Evolutionary conservation across 1,140 invertebrate genomes (phyloP).

Genomic region (Drosophila burlai): DNA sequence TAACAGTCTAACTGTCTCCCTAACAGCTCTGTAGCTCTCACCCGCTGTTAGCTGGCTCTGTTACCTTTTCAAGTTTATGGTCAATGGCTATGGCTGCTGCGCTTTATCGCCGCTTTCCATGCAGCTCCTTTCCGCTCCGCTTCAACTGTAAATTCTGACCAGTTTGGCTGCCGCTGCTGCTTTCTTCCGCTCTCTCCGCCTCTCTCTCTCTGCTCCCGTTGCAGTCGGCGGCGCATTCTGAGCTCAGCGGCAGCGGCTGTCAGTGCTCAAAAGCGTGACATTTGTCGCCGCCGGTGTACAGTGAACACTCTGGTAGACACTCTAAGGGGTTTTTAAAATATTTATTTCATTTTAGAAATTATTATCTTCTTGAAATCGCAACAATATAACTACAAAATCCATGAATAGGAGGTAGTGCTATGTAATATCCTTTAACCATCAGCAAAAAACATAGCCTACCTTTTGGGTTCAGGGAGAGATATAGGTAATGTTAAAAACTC

Average conservation of each 20-base stretch:
- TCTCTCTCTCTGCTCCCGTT: constrained; percentile 35
- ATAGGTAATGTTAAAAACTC: too few species aligned
- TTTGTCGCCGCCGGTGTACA: constrained; percentile 41
- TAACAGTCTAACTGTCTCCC: constrained; percentile 1
- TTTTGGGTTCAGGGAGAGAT: not conserved
- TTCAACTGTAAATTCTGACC: constrained; percentile 30
- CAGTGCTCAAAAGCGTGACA: constrained; percentile 67
- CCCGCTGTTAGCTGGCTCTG: constrained; percentile 22
- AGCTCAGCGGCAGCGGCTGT: constrained; percentile 46
- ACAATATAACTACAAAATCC: too few species aligned
- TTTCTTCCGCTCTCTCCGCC: constrained; percentile 1
- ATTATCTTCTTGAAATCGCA: not conserved
- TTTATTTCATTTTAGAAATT: not conserved
- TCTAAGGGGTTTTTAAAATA: not conserved
- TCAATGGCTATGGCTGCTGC: constrained; percentile 26
- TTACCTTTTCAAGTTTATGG: constrained; percentile 52
- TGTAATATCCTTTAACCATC: too few species aligned
- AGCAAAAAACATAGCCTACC: not conserved
- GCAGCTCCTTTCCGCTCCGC: constrained; percentile 13
- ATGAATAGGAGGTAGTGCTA: too few species aligned
- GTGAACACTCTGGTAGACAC: not conserved
- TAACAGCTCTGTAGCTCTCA: constrained; percentile 26
- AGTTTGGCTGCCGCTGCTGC: constrained; percentile 22
- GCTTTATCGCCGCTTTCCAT: constrained; percentile 30
- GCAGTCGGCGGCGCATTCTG: constrained; percentile 62